These are phyloP conservation scores for Arenaria interpres DNA, from an alignment of 2,113 vertebrate genomes.

Conservation along the genomic window DNA sequence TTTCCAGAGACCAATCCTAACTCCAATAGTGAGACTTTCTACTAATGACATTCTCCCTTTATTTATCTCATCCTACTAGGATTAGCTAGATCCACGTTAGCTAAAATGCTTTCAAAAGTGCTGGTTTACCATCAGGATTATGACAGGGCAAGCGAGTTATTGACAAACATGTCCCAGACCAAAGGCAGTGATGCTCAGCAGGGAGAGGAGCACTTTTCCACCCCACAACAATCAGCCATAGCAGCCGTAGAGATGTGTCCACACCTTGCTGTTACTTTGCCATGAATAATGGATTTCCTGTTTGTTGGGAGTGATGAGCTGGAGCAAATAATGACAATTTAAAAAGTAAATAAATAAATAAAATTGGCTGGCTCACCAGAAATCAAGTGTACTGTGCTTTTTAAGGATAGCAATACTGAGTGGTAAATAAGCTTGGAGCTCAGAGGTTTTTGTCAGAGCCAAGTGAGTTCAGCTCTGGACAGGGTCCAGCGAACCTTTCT, in stretches of 20 bases:
- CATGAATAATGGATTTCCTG: not conserved
- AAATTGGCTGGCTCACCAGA: not conserved
- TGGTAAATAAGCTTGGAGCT: constrained; percentile 1
- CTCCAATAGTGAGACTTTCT: not conserved
- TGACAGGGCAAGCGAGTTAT: not conserved
- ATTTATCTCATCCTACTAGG: not conserved
- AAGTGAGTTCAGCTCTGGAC: not conserved
- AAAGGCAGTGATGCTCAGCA: not conserved
- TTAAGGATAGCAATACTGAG: not conserved
- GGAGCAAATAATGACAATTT: not conserved
- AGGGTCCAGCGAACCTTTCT: not conserved
- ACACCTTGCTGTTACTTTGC: not conserved
- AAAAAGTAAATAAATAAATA: not conserved
- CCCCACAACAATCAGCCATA: rapidly evolving
- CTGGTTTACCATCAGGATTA: not conserved
- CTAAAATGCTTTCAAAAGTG: not conserved
- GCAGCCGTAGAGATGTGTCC: rapidly evolving
- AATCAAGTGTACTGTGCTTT: not conserved
- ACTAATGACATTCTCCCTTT: not conserved
- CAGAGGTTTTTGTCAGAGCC: not conserved
- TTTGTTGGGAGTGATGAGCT: not conserved
- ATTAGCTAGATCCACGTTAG: not conserved
- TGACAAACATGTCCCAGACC: not conserved
- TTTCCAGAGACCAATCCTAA: not conserved
- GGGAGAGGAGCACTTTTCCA: not conserved